phyloP scores from a whole-genome alignment of 1,140 invertebrate species.

The Portunus trituberculatus region DNA sequence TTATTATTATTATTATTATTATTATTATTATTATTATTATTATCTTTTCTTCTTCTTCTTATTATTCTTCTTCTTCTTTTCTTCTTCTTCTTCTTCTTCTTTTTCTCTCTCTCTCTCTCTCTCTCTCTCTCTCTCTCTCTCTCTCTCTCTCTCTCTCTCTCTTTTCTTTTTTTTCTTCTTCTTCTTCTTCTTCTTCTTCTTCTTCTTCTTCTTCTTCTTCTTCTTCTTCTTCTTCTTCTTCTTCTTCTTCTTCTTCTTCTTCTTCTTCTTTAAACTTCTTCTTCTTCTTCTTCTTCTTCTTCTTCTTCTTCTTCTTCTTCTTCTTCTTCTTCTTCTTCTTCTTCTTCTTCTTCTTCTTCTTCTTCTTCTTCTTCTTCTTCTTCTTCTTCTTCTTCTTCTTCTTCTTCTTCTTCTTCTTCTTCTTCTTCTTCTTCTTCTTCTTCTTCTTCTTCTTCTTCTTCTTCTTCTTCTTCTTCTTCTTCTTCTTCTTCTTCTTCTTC shows the following conservation, averaged over 20 bases:
- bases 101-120: neutral
- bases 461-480: conserved; percentile 8
- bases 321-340: neutral
- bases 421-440: conserved; percentile 16
- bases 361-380: neutral
- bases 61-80: neutral
- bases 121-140: neutral
- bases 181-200: neutral
- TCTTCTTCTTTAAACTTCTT: neutral
- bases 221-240: neutral
- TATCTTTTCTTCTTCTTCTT: neutral
- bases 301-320: neutral
- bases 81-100: neutral
- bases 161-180: neutral
- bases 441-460: neutral
- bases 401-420: neutral
- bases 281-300: neutral
- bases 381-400: neutral
- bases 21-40: neutral
- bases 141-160: neutral
- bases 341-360: neutral
- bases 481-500: conserved; percentile 15
- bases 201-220: neutral
- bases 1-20: neutral
- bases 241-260: neutral